Evolutionary conservation across 2,797 vertebrate species (phyloP).

Genomic region (Chiloscyllium punctatum): DNA sequence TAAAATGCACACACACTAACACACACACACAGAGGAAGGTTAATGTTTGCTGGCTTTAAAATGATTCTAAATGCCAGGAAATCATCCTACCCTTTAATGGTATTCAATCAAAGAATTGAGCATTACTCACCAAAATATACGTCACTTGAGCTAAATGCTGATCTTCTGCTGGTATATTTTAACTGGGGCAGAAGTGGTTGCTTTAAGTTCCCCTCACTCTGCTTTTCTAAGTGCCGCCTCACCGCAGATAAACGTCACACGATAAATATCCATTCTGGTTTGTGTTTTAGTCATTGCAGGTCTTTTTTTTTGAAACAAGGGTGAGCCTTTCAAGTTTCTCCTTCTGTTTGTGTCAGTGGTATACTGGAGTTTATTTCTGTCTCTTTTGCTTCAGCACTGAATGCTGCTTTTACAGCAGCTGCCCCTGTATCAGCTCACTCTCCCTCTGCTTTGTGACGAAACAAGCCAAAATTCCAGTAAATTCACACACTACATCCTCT

Average conservation of each 20-base stretch:
- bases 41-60: neutral
- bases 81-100: neutral
- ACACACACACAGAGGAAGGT: neutral
- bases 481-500: constrained; percentile 8
- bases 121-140: neutral
- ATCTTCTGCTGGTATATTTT: neutral
- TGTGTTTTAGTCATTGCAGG: neutral
- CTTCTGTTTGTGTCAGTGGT: neutral
- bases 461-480: constrained; percentile 10
- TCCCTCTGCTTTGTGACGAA: neutral
- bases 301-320: no score
- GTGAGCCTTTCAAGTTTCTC: neutral
- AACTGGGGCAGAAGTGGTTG: neutral
- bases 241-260: neutral
- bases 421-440: neutral
- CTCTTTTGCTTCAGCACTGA: neutral
- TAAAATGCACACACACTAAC: neutral
- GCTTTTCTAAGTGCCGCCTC: neutral
- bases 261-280: neutral
- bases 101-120: neutral
- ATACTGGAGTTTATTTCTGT: neutral
- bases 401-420: neutral
- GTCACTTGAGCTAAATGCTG: neutral
- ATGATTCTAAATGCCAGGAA: constrained; percentile 4
- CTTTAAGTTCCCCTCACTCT: neutral